Base-by-base conservation (phyloP, 2,888 invertebrate genomes). In the Gandaritis pyraliata region DNA sequence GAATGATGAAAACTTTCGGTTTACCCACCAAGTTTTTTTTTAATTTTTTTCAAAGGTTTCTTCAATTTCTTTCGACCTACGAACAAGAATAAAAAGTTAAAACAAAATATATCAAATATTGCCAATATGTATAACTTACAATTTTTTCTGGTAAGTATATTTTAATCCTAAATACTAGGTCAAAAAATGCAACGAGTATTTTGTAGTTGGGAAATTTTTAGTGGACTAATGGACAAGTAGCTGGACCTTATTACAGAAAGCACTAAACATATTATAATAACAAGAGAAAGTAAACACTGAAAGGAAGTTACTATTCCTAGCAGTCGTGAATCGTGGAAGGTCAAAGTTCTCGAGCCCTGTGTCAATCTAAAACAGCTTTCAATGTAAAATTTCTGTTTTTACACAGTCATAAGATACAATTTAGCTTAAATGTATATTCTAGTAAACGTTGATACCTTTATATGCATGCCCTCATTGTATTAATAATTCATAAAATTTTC, bases 41-140 rank as follows among this genome's bases (percentile, higher is more conserved):
- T 62, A 54, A 62, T 58, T 49, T 58, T 62, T 62, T 62, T 62
- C 62, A 58, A 57, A 53, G 59, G 62, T 50, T 62, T 46, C 62
- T 50, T 58, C 58, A 62, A 54, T 50, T 62, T 58, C 62, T 62
- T 62, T 62, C 62, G 62, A 62, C 62, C 62, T 62, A 62, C 62
- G 58, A 62, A 62, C 33, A 62, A 58, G 30, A 54, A 53, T 49
- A 49, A 18, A 46, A 45, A 48, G 45, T 58, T 62, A 62, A 43
- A 52, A 52, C 39, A 47, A 47, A 39, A 30, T 61, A 57, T 38
- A 50, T 30, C 2, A 47, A 18, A 8, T 36, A 13, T 15, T 12
- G 36, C 45, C 45, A 50, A 50, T 50, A 8, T 16, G 2, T 16
- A n/a, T n/a, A 41, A 52, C 1, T 13, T 41, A 23, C 23, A 49